These are phyloP conservation scores for Parauchenoglanis punctatus DNA, from an alignment of 2,797 vertebrate species.

Conservation along the genomic window DNA sequence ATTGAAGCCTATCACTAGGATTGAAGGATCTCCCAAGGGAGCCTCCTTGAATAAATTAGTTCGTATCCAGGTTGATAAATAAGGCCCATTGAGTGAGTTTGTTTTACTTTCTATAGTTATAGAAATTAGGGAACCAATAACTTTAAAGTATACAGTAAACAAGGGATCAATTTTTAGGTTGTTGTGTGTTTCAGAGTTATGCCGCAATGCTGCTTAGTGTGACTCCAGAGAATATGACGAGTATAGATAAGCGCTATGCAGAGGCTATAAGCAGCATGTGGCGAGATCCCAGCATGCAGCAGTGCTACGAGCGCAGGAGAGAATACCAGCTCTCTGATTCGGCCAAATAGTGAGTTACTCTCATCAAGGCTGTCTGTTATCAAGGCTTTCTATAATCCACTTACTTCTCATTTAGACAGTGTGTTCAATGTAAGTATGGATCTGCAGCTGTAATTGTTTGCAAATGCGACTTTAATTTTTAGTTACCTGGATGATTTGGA, in stretches of 20 bases:
- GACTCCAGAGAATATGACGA: slow-evolving; percentile 65
- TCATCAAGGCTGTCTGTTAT: not conserved
- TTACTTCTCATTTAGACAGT: not conserved
- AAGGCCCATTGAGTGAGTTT: not conserved
- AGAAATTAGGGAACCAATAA: not conserved
- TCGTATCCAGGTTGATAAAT: not conserved
- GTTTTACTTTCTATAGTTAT: not conserved
- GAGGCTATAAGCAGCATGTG: slow-evolving; percentile 83
- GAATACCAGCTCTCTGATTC: slow-evolving; percentile 88
- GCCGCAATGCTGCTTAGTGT: slow-evolving; percentile 75
- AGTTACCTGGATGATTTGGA: slow-evolving; percentile 84
- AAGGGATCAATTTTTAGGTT: not conserved
- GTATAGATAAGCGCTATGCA: slow-evolving; percentile 71
- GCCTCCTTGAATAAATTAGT: too few relatives aligned
- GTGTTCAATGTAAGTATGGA: not conserved
- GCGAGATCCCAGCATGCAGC: slow-evolving; percentile 81
- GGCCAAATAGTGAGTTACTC: slow-evolving; percentile 82
- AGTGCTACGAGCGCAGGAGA: slow-evolving; percentile 80
- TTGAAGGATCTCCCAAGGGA: too few relatives aligned
- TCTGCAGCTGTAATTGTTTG: not conserved
- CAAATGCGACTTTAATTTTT: slow-evolving; percentile 15
- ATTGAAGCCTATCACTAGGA: too few relatives aligned
- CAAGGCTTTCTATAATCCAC: not conserved
- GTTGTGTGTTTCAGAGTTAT: slow-evolving; percentile 64
- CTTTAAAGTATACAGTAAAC: not conserved